Evolutionary conservation across 2,797 vertebrate species (phyloP).

Genomic region (Adrianichthys oophorus): DNA sequence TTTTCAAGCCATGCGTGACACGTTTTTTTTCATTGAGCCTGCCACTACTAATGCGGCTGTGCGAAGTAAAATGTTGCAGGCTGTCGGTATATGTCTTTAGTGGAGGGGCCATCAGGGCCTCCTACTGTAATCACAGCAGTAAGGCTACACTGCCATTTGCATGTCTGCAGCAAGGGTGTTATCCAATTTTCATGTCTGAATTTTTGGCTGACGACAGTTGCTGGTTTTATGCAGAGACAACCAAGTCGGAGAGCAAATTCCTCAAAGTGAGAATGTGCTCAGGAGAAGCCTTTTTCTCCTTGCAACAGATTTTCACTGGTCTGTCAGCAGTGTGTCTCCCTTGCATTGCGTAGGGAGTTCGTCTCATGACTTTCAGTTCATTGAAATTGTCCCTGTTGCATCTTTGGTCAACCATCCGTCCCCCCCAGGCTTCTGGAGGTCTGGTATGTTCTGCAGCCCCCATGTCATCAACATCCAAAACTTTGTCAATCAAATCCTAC

Average conservation of each 20-base stretch:
- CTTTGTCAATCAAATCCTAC: no score
- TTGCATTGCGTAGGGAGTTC: no score
- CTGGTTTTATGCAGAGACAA: conserved; percentile 14
- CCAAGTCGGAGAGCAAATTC: conserved; percentile 48
- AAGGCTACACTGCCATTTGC: conserved; percentile 61
- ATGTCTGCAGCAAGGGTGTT: conserved; percentile 55
- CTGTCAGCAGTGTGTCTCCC: no score
- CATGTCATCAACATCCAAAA: no score
- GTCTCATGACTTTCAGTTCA: no score
- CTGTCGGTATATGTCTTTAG: conserved; percentile 41
- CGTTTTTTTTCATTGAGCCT: conserved; percentile 66
- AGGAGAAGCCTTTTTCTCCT: conserved; percentile 12
- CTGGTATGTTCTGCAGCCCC: no score
- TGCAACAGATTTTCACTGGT: conserved; percentile 7
- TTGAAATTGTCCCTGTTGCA: no score
- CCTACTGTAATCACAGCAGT: conserved; percentile 50
- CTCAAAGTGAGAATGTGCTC: conserved; percentile 12
- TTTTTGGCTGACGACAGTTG: conserved; percentile 40
- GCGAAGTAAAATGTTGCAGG: conserved; percentile 50
- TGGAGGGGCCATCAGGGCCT: conserved; percentile 35
- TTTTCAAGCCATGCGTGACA: conserved; percentile 71
- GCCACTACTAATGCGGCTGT: conserved; percentile 68
- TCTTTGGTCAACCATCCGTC: no score
- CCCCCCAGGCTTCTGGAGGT: no score
- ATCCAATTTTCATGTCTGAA: conserved; percentile 41